Conservation (phyloP, 2,888 invertebrate species). For the Craniophora ligustri region DNA sequence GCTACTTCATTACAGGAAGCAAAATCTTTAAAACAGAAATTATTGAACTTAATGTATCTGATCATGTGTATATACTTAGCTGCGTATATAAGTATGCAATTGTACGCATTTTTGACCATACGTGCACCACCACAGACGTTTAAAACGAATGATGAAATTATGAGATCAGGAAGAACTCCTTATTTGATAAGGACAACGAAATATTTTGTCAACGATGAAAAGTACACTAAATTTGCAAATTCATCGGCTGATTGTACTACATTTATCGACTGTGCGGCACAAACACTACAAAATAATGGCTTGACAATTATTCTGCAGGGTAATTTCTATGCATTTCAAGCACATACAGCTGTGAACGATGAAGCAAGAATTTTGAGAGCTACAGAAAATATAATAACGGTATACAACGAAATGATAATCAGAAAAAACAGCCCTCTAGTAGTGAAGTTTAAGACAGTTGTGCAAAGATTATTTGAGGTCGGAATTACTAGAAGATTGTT, state of each 20-base stretch:
- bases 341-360: slow-evolving; percentile 64
- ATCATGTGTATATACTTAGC: slow-evolving; percentile 71
- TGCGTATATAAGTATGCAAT: slow-evolving; percentile 70
- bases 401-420: slow-evolving; percentile 77
- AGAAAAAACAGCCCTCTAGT: slow-evolving; percentile 63
- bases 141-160: slow-evolving; percentile 67
- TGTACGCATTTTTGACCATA: slow-evolving; percentile 77
- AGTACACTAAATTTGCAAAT: slow-evolving; percentile 63
- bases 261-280: slow-evolving; percentile 63
- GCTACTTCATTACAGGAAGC: slow-evolving; percentile 65
- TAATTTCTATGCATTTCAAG: slow-evolving; percentile 66
- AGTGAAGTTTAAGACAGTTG: slow-evolving; percentile 55
- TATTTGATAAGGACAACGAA: slow-evolving; percentile 63
- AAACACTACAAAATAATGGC: slow-evolving; percentile 63
- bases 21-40: slow-evolving; percentile 69
- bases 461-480: slow-evolving; percentile 71
- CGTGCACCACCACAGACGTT: slow-evolving; percentile 66
- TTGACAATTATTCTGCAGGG: slow-evolving; percentile 67
- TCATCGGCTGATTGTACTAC: slow-evolving; percentile 64
- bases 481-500: slow-evolving; percentile 73
- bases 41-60: slow-evolving; percentile 70
- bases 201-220: slow-evolving; percentile 67
- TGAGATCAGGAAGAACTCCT: slow-evolving; percentile 63
- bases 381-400: slow-evolving; percentile 65
- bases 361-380: slow-evolving; percentile 71